Conservation (phyloP, 2,797 vertebrate species). For the Dicrostonyx torquatus region DNA sequence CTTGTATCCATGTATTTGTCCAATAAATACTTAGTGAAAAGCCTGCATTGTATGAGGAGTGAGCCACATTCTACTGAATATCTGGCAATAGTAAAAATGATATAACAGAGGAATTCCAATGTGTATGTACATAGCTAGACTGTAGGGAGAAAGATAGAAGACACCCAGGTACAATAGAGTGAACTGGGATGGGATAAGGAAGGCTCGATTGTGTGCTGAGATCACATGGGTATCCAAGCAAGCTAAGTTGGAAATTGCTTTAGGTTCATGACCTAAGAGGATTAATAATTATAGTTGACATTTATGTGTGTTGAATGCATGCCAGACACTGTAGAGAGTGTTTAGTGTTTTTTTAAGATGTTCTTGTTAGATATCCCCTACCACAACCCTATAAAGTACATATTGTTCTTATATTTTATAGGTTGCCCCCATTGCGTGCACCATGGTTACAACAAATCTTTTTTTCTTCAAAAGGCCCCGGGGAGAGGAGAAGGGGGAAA, state of each 20-base stretch:
- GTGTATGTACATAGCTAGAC: rapidly evolving
- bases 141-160: background rate
- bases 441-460: background rate
- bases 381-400: background rate
- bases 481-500: background rate
- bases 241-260: background rate
- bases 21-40: conserved; percentile 4
- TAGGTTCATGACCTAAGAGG: background rate
- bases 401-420: background rate
- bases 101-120: background rate
- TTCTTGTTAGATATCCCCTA: background rate
- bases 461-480: background rate
- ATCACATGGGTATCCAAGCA: background rate
- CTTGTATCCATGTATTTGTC: background rate
- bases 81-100: too few relatives aligned
- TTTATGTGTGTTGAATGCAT: background rate
- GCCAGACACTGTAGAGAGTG: background rate
- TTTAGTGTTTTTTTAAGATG: background rate
- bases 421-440: background rate
- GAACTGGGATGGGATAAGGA: background rate
- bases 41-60: background rate
- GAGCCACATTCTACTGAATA: background rate
- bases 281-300: background rate
- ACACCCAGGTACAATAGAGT: rapidly evolving
- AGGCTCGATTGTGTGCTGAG: background rate